Percentiles rank a stretch among this genome's conserved stretches.
Conservation (phyloP, 2,888 invertebrate genomes). For the Trachelus iudaicus region DNA sequence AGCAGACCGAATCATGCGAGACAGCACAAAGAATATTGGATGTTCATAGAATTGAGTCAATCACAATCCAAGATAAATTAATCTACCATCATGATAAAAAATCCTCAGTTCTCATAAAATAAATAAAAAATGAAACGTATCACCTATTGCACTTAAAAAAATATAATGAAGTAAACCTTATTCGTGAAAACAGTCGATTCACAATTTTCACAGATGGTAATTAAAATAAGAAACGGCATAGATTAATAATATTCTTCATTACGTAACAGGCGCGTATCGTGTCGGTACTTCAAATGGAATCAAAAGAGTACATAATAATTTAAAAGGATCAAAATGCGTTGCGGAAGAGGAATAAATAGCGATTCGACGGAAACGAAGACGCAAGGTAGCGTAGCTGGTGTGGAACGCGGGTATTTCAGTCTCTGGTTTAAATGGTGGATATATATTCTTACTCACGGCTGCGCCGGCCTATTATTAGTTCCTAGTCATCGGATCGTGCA, state of each 20-base stretch:
- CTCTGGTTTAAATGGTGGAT: constrained; percentile 23
- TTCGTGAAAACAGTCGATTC: background rate
- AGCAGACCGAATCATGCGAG: background rate
- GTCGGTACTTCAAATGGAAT: background rate
- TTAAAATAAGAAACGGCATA: background rate
- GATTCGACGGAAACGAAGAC: background rate
- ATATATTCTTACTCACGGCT: constrained; percentile 25
- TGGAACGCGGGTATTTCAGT: constrained; percentile 30
- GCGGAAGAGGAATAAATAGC: background rate
- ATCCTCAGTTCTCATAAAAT: background rate
- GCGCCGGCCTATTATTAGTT: constrained; percentile 56
- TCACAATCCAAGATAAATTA: background rate
- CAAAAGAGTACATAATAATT: background rate
- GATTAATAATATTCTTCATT: background rate
- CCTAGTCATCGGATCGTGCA: constrained; percentile 51
- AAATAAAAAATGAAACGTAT: background rate
- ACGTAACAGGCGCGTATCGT: background rate
- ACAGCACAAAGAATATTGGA: background rate
- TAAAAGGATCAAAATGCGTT: background rate
- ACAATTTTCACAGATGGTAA: background rate
- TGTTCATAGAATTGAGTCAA: background rate
- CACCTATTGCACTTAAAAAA: background rate
- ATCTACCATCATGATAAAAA: background rate
- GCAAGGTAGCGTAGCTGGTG: background rate
- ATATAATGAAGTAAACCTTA: background rate